Percentiles rank a stretch among this genome's conserved stretches.
phyloP scores from a whole-genome alignment of 2,113 vertebrate species.

The Halichoerus grypus region DNA sequence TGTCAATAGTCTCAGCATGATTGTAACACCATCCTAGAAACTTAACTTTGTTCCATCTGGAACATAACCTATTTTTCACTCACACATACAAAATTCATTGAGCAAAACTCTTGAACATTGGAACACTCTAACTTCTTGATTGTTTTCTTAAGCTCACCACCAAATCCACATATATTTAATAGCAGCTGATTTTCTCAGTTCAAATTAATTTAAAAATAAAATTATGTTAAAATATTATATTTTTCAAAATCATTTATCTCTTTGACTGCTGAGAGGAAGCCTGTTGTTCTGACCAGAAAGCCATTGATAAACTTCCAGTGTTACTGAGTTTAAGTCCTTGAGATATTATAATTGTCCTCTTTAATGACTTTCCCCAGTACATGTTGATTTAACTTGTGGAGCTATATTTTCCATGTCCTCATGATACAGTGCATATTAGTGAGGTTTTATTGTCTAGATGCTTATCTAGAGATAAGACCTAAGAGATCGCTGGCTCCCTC shows the following conservation, averaged over 20 bases:
- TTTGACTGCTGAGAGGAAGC: neutral
- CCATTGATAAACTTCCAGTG: neutral
- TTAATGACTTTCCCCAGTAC: neutral
- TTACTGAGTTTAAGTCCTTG: neutral
- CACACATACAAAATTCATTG: conserved; percentile 30
- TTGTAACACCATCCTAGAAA: conserved; percentile 36
- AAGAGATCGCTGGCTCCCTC: neutral
- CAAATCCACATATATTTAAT: conserved; percentile 5
- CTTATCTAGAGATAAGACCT: neutral
- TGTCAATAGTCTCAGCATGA: neutral
- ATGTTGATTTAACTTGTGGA: neutral
- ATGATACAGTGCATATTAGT: neutral
- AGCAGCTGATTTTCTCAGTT: conserved; percentile 5
- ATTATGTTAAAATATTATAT: neutral
- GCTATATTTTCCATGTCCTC: neutral
- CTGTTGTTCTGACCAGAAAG: neutral
- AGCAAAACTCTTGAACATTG: neutral
- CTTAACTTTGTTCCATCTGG: conserved; percentile 36
- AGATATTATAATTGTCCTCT: neutral
- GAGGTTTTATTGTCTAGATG: neutral
- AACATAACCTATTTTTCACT: conserved; percentile 25
- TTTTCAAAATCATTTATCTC: neutral
- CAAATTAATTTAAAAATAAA: neutral
- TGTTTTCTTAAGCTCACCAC: neutral
- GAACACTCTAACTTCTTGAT: neutral